phyloP scores from a whole-genome alignment of 2,888 invertebrate species.

The Tenthredo scrophulariae region DNA sequence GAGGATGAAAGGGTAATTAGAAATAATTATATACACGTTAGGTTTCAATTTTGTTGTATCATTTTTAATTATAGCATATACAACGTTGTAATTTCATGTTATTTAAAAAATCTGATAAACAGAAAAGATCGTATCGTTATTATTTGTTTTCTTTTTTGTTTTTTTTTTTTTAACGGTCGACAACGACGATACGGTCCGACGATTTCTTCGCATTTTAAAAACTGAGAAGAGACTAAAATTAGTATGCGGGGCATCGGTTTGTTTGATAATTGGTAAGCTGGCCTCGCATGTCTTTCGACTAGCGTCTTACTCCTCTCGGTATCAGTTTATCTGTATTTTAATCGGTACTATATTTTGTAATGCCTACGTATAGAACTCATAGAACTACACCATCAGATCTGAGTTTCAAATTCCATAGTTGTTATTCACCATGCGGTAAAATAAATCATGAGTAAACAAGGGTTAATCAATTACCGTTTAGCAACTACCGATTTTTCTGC shows the following conservation, averaged over 20 bases:
- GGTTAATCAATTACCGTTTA: neutral
- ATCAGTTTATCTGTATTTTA: neutral
- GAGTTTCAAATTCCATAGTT: neutral
- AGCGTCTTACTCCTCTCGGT: neutral
- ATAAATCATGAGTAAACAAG: neutral
- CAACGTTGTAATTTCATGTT: neutral
- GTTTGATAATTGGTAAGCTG: constrained; percentile 48
- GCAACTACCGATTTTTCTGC: neutral
- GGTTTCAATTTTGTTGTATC: neutral
- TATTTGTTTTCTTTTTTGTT: neutral
- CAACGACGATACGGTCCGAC: neutral
- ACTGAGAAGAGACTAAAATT: constrained; percentile 37
- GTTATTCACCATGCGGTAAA: neutral
- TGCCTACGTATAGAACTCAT: constrained; percentile 8
- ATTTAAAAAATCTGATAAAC: neutral
- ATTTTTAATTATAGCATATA: neutral
- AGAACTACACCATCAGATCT: neutral
- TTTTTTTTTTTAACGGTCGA: neutral
- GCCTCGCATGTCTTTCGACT: constrained; percentile 13
- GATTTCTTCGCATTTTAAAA: constrained; percentile 26
- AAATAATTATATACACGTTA: neutral
- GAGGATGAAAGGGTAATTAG: neutral
- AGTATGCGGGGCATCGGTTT: constrained; percentile 44
- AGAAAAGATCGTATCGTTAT: neutral
- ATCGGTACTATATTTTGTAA: constrained; percentile 17